These are phyloP conservation scores for Micoletzkya japonica DNA, from an alignment of 2,888 invertebrate species.

Conservation along the genomic window DNA sequence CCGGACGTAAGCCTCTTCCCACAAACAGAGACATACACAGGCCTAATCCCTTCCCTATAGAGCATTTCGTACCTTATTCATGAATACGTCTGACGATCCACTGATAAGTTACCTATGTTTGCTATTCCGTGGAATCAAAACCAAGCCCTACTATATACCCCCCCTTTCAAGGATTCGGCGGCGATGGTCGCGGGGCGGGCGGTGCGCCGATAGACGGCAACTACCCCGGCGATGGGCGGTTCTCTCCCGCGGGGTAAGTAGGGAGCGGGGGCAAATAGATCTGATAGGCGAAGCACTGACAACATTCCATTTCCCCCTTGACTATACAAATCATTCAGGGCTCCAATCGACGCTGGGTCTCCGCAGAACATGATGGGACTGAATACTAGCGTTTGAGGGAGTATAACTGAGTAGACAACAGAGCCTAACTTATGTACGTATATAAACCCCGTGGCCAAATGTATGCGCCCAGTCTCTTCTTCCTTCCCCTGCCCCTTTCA, in stretches of 20 bases:
- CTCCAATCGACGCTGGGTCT: not conserved
- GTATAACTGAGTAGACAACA: not conserved
- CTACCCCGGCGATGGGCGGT: constrained; percentile 19
- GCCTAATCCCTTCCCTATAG: too few species aligned
- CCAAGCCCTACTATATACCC: too few species aligned
- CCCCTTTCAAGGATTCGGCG: constrained; percentile 21
- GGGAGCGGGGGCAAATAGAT: not conserved
- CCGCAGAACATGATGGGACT: constrained; percentile 2
- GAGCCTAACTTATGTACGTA: too few species aligned
- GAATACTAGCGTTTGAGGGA: constrained; percentile 23
- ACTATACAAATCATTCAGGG: not conserved
- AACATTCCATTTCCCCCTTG: not conserved
- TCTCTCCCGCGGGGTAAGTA: constrained; percentile 18
- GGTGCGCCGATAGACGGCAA: constrained; percentile 9
- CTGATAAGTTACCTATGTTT: not conserved
- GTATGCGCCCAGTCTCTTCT: too few species aligned
- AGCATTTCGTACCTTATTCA: not conserved
- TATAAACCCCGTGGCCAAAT: too few species aligned
- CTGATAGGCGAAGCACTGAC: not conserved
- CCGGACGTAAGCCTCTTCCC: not conserved
- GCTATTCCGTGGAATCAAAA: not conserved
- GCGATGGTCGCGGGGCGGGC: not conserved
- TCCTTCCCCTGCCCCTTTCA: too few species aligned
- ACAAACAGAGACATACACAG: not conserved
- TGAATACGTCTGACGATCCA: not conserved